Base-by-base conservation (phyloP, 37 sponge, comb jelly and placozoan genomes). In the Beroe forskalii region DNA sequence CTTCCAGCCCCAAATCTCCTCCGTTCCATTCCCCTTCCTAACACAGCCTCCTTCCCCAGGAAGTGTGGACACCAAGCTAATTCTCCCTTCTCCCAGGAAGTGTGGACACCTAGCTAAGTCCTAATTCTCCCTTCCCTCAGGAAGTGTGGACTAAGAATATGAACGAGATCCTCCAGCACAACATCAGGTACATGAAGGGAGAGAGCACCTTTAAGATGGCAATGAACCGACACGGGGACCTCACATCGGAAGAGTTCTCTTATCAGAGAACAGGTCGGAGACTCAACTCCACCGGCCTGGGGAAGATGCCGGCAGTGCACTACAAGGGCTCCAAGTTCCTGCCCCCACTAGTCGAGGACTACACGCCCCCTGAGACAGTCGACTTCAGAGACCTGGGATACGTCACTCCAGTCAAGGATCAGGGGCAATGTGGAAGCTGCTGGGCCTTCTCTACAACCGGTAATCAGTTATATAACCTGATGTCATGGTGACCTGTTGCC, bases 351-450 rank as follows among this genome's bases (percentile, higher is more conserved):
- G 40, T 38, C 37, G 14, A 20, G 8, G 35, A 72, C 40, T 33
- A 19, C 9, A 38, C 39, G 2, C 6, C 20, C 14, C 75, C 75
- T 35, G 75, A 35, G 19, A 39, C 23, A 22, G 1, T 72, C 31
- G 75, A 72, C 20, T 30, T 38, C 39, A 72, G 92, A 32, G 43
- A 41, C 31, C 41, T 25, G 25, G n/a, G n/a, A n/a, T 94, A 89
- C 31, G 93, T 94, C 32, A 92, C 93, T 0, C 20, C 35, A 14
- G 92, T 94, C 39, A 94, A 94, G 80, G 75, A 91, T 48, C 94
- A 94, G 90, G 91, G 67, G 19, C 28, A 23, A 19, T 91, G 91
- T 89, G 91, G 91, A n/a, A n/a, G n/a, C n/a, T n/a, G n/a, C n/a
- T n/a, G n/a, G n/a, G n/a, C n/a, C n/a, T n/a, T n/a, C n/a, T 27